Base-by-base conservation (phyloP, 1,140 invertebrate species). In the Aphelinus certus region DNA sequence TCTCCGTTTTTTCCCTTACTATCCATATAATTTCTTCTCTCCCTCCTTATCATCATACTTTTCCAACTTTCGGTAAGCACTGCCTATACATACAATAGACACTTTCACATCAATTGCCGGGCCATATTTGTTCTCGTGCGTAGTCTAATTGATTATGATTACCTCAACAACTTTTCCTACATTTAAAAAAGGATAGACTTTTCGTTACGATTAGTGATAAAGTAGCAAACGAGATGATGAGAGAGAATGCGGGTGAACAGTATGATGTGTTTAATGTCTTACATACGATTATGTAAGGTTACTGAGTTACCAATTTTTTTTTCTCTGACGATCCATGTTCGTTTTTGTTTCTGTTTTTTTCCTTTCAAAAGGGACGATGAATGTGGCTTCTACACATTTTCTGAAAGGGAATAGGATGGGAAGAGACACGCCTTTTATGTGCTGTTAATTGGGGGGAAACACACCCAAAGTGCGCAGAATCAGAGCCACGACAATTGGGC, bases 161-260 rank as follows among this genome's bases (percentile, higher is more conserved):
- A 76, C 61, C 45, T 71, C 62, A 76, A 76, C 75, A 76, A 76
- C 56, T 45, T 76, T 72, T 71, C 42, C 75, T 76, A 76, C 66
- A 73, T 69, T 73, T 73, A 76, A 76, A 76, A 76, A 76, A 76
- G 71, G 65, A 76, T 76, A 76, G 69, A 76, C 75, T 76, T 69
- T 76, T 68, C 69, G 55, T 71, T 71, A 76, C 69, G 75, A 76
- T 76, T 49, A 76, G 69, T 76, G 75, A 71, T 76, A 62, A 76
- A 76, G 64, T 76, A 71, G 69, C 69, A 72, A 76, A 76, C 75
- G 69, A 66, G 75, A 76, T 72, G 75, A 76, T 76, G 69, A 62
- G 69, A 76, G 64, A 76, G 75, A 76, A 76, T 76, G 64, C 64
- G 49, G 68, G 63, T 76, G 68, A 76, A 71, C 56, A 56, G 62